Percentiles rank a stretch among this genome's conserved stretches.
These are phyloP conservation scores for Drosophila burlai DNA, from an alignment of 1,140 invertebrate genomes.

Conservation along the genomic window DNA sequence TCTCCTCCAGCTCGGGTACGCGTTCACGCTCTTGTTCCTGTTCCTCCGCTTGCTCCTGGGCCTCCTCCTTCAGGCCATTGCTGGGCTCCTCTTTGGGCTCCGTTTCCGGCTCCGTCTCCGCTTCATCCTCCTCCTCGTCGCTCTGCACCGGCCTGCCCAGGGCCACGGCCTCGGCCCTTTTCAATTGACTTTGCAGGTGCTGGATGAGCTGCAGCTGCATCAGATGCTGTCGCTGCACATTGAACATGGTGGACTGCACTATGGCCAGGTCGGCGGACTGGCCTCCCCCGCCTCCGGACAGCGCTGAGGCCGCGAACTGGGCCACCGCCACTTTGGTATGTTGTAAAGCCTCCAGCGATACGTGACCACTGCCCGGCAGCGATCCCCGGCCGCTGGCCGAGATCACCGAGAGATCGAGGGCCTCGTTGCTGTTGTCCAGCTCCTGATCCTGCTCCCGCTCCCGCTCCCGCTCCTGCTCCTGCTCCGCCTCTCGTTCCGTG, in stretches of 20 bases:
- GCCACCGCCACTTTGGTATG: constrained; percentile 93
- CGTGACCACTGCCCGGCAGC: constrained; percentile 71
- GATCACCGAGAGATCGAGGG: constrained; percentile 78
- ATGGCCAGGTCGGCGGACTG: constrained; percentile 92
- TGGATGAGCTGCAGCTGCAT: constrained; percentile 97
- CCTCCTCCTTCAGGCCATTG: constrained; percentile 18
- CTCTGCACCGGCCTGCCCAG: constrained; percentile 34
- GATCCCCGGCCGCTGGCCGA: constrained; percentile 51
- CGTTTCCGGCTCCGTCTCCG: constrained; percentile 14
- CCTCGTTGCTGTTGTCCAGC: constrained; percentile 73
- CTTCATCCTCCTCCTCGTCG: constrained; percentile 47
- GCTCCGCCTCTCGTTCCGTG: constrained; percentile 23
- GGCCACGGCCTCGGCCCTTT: constrained; percentile 64
- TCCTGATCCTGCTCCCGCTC: constrained; percentile 27
- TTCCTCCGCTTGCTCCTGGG: constrained; percentile 7
- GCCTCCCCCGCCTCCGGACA: constrained; percentile 85
- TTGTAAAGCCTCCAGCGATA: constrained; percentile 95
- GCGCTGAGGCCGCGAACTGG: constrained; percentile 94
- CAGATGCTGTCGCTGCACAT: constrained; percentile 96
- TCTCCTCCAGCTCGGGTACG: constrained; percentile 47
- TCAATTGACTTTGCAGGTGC: constrained; percentile 94
- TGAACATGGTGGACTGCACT: constrained; percentile 94
- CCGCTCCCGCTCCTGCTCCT: constrained; percentile 18
- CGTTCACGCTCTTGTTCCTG: neutral
- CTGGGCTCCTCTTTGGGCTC: constrained; percentile 5